Evolutionary conservation across 1,140 invertebrate species (phyloP), one percentile per base, ranked within the genome.

Genomic region (Listronotus bonariensis): DNA sequence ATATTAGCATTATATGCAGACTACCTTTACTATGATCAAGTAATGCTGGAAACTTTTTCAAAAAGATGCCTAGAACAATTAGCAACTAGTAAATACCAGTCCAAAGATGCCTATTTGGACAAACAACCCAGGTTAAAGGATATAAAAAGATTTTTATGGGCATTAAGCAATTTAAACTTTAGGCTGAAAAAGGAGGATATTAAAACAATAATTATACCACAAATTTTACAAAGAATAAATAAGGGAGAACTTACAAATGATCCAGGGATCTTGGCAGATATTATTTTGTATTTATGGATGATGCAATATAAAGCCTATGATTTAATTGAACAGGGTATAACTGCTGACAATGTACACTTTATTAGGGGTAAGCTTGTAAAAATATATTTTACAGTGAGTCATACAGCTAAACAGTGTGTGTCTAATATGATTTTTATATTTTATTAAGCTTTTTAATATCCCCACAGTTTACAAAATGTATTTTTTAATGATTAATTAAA

Each of bases 1-100:
- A 72, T 79, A 32, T 67, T 78, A 66, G 74, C 77, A 3, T 56
- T 78, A 26, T 78, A 71, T 72, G 71, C 76, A 10, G 77, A 78
- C 66, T 73, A 67, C 62, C 68, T 74, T 9, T 77, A 75, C 67
- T 78, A 76, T 45, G 73, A 79, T 71, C 71, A 76, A 48, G 62
- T 69, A 41, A 42, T 79, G 20, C 65, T 78, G 18, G 64, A 71
- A 54, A 52, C 65, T 17, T 71, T 78, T 17, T 57, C 66, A n/a
- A 42, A 64, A 18, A 64, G 59, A 48, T 68, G 68, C 52, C 40
- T 76, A 17, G 45, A 68, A 36, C 34, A 68, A 52, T 56, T 76
- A 17, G 66, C 64, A 38, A 43, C 60, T 17, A 59, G 42, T 20
- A 31, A 64, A 52, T 68, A 68, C 45, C 58, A 36, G 14, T 58